Evolutionary conservation across 1,140 invertebrate species (phyloP).

Genomic region (Harpegnathos saltator): DNA sequence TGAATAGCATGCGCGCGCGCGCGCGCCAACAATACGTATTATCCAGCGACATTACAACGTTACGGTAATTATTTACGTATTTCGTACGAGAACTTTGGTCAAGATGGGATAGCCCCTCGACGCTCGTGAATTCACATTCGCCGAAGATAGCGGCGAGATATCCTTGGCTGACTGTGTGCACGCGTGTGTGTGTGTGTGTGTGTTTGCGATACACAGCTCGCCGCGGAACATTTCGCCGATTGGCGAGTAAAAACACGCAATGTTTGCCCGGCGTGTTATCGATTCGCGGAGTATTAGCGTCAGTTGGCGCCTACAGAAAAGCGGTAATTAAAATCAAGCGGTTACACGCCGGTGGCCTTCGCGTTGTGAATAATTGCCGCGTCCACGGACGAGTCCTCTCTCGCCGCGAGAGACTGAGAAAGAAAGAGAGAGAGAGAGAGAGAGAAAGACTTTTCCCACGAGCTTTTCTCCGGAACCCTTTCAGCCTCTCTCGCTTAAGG

Average conservation of each 20-base stretch:
- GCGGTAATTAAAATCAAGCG: conserved; percentile 62
- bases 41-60: not conserved
- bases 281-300: conserved; percentile 56
- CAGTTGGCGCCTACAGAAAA: conserved; percentile 54
- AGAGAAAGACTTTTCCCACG: not conserved
- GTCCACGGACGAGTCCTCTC: conserved; percentile 21
- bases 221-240: conserved; percentile 10
- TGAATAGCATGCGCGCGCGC: no score
- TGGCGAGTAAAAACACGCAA: not conserved
- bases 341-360: conserved; percentile 32
- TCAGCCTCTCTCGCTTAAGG: conserved; percentile 54
- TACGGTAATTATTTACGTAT: conserved; percentile 41
- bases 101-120: conserved; percentile 42
- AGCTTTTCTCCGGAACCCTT: conserved; percentile 46
- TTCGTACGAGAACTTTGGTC: conserved; percentile 39
- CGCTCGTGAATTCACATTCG: conserved; percentile 53
- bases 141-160: conserved; percentile 31
- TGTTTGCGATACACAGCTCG: not conserved
- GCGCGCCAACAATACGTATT: no score
- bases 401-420: not conserved
- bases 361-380: conserved; percentile 44
- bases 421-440: conserved; percentile 15
- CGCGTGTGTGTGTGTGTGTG: no score
- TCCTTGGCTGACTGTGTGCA: not conserved
- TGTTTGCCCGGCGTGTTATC: conserved; percentile 39